phyloP scores from a whole-genome alignment of 2,797 vertebrate species.

The Discoglossus pictus region DNA sequence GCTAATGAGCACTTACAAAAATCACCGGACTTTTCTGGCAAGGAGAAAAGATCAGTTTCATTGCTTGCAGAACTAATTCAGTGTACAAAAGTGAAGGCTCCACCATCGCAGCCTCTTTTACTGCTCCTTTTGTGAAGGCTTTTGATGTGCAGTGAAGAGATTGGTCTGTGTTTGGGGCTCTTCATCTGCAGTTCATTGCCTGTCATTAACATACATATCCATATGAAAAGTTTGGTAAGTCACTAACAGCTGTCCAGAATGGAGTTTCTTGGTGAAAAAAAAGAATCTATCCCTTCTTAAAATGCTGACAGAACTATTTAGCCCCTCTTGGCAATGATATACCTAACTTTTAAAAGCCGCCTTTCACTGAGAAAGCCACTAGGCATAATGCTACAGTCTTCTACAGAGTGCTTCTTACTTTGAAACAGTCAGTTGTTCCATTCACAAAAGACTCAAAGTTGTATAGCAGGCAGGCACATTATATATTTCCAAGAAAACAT shows the following conservation, averaged over 20 bases:
- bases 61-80: slow-evolving; percentile 99
- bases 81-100: slow-evolving; percentile 99
- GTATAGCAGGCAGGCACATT: slow-evolving; percentile 57
- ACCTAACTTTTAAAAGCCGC: slow-evolving; percentile 97
- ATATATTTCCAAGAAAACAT: slow-evolving; percentile 61
- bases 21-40: slow-evolving; percentile 99
- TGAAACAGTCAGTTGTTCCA: slow-evolving; percentile 83
- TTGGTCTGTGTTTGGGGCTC: slow-evolving; percentile 93
- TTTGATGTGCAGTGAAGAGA: slow-evolving; percentile 98
- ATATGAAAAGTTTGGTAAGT: slow-evolving; percentile 99
- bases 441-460: slow-evolving; percentile 75
- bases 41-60: slow-evolving; percentile 99
- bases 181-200: slow-evolving; percentile 99
- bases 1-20: slow-evolving; percentile 98
- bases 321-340: slow-evolving; percentile 97
- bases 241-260: slow-evolving; percentile 99
- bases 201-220: slow-evolving; percentile 99
- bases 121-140: slow-evolving; percentile 99
- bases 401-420: slow-evolving; percentile 76
- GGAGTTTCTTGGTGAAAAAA: slow-evolving; percentile 76
- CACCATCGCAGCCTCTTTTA: slow-evolving; percentile 96
- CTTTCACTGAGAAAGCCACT: slow-evolving; percentile 88
- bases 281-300: slow-evolving; percentile 86
- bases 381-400: slow-evolving; percentile 91
- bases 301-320: slow-evolving; percentile 98